Percentiles rank a stretch among this genome's conserved stretches.
phyloP scores from a whole-genome alignment of 2,888 invertebrate genomes.

The Thymelicus sylvestris region DNA sequence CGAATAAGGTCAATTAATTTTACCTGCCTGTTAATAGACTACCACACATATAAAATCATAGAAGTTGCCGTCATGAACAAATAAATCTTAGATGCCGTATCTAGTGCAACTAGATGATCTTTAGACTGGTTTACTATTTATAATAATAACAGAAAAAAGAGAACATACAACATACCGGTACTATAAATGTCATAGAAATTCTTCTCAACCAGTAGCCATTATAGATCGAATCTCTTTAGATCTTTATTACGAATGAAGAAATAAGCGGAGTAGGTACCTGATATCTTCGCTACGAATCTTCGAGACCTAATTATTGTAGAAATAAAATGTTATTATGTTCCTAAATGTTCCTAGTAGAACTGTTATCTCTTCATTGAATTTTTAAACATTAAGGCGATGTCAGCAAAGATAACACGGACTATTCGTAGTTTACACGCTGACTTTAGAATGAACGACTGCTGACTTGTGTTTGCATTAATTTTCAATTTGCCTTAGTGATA shows the following conservation, averaged over 20 bases:
- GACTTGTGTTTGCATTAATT: background rate
- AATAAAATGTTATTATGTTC: slow-evolving; percentile 26
- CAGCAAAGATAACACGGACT: background rate
- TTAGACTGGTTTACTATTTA: background rate
- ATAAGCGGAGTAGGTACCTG: slow-evolving; percentile 8
- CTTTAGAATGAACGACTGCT: background rate
- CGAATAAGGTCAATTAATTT: no score
- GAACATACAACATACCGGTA: background rate
- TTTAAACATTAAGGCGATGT: slow-evolving; percentile 7
- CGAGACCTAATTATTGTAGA: slow-evolving; percentile 17
- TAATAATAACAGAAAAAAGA: background rate
- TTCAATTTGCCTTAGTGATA: no score
- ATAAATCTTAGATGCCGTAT: no score
- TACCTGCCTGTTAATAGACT: no score
- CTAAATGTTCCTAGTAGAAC: background rate
- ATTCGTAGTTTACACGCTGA: background rate
- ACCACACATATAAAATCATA: no score
- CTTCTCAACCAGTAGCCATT: slow-evolving; percentile 1
- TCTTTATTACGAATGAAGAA: slow-evolving; percentile 14
- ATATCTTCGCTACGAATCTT: slow-evolving; percentile 8
- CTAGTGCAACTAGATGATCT: no score
- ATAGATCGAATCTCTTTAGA: slow-evolving; percentile 2
- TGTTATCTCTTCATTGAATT: slow-evolving; percentile 33
- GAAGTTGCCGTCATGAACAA: no score
- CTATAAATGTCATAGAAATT: background rate